A percentile compares a stretch with the other conserved stretches of the same genome.
These are phyloP conservation scores for Chydorus sphaericus DNA, from an alignment of 2,888 invertebrate species.

Conservation along the genomic window DNA sequence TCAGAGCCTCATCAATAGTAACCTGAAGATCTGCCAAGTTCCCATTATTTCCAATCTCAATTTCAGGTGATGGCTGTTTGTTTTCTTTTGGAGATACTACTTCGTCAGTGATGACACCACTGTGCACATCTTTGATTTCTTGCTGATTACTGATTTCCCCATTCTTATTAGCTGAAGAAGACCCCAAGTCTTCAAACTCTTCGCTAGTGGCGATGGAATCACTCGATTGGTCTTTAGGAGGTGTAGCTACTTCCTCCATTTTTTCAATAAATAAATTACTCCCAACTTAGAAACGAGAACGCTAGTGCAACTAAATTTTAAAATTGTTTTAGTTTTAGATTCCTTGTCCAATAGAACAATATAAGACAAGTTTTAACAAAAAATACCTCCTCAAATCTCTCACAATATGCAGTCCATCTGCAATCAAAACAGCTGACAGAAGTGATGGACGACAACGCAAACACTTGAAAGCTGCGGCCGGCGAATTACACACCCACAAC, in stretches of 20 bases:
- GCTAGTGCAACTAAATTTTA: no score
- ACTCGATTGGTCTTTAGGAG: conserved; percentile 35
- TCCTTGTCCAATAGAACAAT: neutral
- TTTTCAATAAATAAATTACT: neutral
- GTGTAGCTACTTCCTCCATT: conserved; percentile 6
- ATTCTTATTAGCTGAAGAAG: neutral
- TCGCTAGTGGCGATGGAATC: conserved; percentile 52
- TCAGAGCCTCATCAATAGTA: conserved; percentile 41
- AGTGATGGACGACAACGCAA: no score
- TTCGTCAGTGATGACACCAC: conserved; percentile 29
- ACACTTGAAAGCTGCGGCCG: no score
- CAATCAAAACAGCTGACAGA: no score
- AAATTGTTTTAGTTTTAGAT: neutral
- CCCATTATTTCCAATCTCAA: conserved; percentile 47
- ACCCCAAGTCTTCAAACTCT: conserved; percentile 46
- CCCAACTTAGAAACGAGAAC: no score
- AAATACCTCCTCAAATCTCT: no score
- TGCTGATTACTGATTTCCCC: no score
- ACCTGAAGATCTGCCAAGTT: conserved; percentile 46
- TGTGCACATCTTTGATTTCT: conserved; percentile 20
- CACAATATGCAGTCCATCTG: no score
- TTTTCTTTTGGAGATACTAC: conserved; percentile 20
- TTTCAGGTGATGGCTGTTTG: conserved; percentile 14
- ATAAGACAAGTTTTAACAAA: no score
- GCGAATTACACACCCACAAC: no score